phyloP scores from a whole-genome alignment of 2,113 vertebrate species.

The Albula goreensis region DNA sequence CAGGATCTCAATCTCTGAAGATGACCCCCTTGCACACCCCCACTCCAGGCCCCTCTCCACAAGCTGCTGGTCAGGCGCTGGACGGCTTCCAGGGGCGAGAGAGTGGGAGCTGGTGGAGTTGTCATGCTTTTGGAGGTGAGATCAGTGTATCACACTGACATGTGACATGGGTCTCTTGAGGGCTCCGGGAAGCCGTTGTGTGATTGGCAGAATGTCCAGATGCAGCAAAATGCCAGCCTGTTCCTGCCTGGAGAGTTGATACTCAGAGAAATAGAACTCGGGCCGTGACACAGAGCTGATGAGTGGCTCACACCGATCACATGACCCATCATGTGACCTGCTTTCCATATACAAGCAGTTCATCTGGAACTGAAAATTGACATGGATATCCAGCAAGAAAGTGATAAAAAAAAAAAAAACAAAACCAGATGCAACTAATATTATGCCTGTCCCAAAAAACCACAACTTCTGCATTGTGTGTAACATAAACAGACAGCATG shows the following conservation, averaged over 20 bases:
- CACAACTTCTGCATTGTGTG: not conserved
- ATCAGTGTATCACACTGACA: not conserved
- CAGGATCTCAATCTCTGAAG: not conserved
- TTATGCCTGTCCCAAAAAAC: not conserved
- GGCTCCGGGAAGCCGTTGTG: not conserved
- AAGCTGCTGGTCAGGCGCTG: no score
- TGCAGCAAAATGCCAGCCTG: not conserved
- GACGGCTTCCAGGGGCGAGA: not conserved
- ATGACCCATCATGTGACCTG: not conserved
- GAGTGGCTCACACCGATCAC: not conserved
- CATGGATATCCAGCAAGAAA: not conserved
- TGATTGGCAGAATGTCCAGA: not conserved
- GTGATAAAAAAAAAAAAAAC: not conserved
- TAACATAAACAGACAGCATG: not conserved
- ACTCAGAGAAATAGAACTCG: not conserved
- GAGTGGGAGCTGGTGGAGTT: not conserved
- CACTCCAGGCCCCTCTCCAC: no score
- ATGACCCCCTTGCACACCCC: not conserved
- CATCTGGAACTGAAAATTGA: not conserved
- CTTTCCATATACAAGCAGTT: not conserved
- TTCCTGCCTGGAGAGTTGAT: not conserved
- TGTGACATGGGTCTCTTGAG: not conserved
- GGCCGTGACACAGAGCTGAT: not conserved
- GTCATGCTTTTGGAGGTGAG: not conserved
- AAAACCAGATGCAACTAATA: not conserved